phyloP scores from a whole-genome alignment of 2,888 invertebrate species.

The Autographa gamma region DNA sequence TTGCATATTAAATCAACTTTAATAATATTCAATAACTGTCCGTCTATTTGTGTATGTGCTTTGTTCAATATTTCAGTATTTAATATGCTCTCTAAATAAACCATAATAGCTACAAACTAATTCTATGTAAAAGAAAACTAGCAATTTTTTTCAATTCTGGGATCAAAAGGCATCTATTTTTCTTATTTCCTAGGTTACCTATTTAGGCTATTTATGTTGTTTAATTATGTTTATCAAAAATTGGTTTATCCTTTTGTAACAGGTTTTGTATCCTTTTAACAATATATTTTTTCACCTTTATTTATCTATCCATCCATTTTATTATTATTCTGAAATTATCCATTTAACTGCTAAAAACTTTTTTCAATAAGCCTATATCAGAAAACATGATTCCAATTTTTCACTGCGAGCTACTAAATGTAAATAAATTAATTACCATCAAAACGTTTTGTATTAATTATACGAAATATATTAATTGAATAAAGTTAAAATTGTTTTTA shows the following conservation, averaged over 20 bases:
- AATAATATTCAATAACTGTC: not conserved
- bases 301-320: no score
- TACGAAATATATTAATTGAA: conserved; percentile 28
- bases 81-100: conserved; percentile 23
- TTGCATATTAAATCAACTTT: not conserved
- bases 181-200: conserved; percentile 5
- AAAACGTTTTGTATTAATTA: conserved; percentile 39
- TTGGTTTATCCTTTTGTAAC: not conserved
- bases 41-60: not conserved
- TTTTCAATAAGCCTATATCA: no score
- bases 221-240: conserved; percentile 28
- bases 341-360: no score
- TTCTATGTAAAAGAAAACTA: not conserved
- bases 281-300: not conserved
- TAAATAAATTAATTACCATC: conserved; percentile 22
- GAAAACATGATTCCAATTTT: not conserved
- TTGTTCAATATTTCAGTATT: not conserved
- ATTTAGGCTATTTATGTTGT: conserved; percentile 24
- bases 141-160: not conserved
- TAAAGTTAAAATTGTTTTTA: conserved; percentile 5
- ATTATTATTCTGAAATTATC: no score
- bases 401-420: conserved; percentile 6
- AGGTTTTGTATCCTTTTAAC: not conserved
- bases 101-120: not conserved
- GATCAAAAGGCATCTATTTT: conserved; percentile 12